These are phyloP conservation scores for Setophaga coronata DNA, from an alignment of 2,113 vertebrate genomes.

Conservation along the genomic window DNA sequence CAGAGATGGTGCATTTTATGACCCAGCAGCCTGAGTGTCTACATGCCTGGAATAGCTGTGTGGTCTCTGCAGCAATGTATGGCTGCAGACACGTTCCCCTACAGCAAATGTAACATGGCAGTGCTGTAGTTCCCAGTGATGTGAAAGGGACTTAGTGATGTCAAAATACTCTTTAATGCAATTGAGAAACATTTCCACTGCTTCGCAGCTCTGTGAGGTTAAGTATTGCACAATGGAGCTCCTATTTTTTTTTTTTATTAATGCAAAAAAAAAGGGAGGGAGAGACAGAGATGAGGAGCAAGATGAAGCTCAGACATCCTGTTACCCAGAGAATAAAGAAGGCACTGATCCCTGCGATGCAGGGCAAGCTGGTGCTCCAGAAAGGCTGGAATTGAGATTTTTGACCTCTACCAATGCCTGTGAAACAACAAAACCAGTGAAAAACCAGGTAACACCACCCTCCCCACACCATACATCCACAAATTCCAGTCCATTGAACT, in stretches of 20 bases:
- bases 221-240: background rate
- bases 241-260: background rate
- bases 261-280: background rate
- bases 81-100: background rate
- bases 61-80: background rate
- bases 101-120: background rate
- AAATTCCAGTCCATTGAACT: background rate
- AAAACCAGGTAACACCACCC: rapidly evolving
- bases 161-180: background rate
- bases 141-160: background rate
- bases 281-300: background rate
- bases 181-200: background rate
- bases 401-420: rapidly evolving
- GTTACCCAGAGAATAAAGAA: background rate
- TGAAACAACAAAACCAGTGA: background rate
- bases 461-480: background rate
- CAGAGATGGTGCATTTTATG: background rate
- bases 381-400: background rate
- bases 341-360: background rate
- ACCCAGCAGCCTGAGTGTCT: background rate
- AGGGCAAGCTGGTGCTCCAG: background rate
- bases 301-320: background rate
- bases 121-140: background rate
- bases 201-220: background rate
- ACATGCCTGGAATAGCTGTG: background rate